phyloP scores from a whole-genome alignment of 2,888 invertebrate genomes.

The Polydrusus tereticollis region DNA sequence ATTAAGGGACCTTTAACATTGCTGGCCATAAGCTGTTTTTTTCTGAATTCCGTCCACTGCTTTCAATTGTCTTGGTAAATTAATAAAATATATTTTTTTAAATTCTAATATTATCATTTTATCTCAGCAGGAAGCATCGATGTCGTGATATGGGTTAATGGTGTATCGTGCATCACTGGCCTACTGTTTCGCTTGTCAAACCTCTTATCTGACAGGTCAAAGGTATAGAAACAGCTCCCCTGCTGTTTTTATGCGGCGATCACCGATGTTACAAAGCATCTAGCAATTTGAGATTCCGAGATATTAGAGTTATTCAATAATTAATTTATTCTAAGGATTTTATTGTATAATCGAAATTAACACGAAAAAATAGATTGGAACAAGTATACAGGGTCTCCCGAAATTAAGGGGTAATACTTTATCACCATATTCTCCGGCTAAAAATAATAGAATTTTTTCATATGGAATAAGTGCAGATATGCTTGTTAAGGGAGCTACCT shows the following conservation, averaged over 20 bases:
- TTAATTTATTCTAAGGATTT: neutral
- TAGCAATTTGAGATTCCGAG: neutral
- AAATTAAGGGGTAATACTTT: too few relatives aligned
- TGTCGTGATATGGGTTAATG: conserved; percentile 35
- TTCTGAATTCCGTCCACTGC: too few relatives aligned
- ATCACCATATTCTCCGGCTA: too few relatives aligned
- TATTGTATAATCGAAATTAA: too few relatives aligned
- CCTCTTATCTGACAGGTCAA: conserved; percentile 31
- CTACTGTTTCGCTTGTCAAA: conserved; percentile 35
- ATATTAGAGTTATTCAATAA: conserved; percentile 7
- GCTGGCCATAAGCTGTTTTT: too few relatives aligned
- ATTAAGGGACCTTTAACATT: too few relatives aligned
- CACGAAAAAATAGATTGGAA: too few relatives aligned
- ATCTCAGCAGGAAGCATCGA: conserved; percentile 19
- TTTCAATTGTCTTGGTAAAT: too few relatives aligned
- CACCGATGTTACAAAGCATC: conserved; percentile 8
- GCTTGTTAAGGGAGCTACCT: too few relatives aligned
- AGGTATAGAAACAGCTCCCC: conserved; percentile 28
- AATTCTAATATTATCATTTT: conserved; percentile 10
- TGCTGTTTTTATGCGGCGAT: conserved; percentile 14
- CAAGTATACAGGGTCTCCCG: too few relatives aligned
- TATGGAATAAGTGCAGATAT: too few relatives aligned
- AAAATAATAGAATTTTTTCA: too few relatives aligned
- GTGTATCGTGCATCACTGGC: conserved; percentile 28
- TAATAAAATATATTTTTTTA: neutral